Evolutionary conservation across 2,797 vertebrate genomes (phyloP), one percentile per base, ranked within the genome.

Genomic region (Podarcis siculus): DNA sequence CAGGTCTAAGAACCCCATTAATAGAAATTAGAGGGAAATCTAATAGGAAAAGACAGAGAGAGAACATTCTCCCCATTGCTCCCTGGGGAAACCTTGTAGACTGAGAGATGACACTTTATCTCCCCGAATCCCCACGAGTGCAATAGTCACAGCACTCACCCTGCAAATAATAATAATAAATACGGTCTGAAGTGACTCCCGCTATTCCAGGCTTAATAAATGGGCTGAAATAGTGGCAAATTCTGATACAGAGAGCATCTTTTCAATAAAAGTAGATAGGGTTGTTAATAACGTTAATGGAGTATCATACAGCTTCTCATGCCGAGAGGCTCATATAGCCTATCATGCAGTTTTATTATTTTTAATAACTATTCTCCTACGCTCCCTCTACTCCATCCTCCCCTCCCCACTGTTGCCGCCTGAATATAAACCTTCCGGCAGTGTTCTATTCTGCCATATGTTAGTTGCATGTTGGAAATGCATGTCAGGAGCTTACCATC

Each of bases 211-310:
- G 92, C 96, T 96, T 97, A 97, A 97, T 96, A 97, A 97, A 97
- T 97, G 96, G 95, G 90, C 92, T 96, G 95, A 96, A 96, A 96
- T 92, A 96, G 95, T 94, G 93, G 96, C 96, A 97, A 97, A 97
- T 96, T 97, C 96, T 95, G 96, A 96, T 94, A 92, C 91, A 39
- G 95, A 95, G 95, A 97, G 92, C 96, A 97, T 97, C 96, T 97
- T 97, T 97, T 97, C 97, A 97, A 97, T 97, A 97, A 96, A 95
- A 95, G 88, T 94, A 96, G 95, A 96, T 95, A 96, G 96, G 96
- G 96, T 96, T 97, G 97, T 97, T 97, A 97, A 97, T 97, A 97
- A 97, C 94, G 72, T 96, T 97, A 97, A 97, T 97, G 95, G 95
- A 97, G 92, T 93, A 94, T 94, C 91, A 89, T 39, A 39, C 58